These are phyloP conservation scores for Scytalopus superciliaris DNA, from an alignment of 2,113 vertebrate genomes.

Conservation along the genomic window DNA sequence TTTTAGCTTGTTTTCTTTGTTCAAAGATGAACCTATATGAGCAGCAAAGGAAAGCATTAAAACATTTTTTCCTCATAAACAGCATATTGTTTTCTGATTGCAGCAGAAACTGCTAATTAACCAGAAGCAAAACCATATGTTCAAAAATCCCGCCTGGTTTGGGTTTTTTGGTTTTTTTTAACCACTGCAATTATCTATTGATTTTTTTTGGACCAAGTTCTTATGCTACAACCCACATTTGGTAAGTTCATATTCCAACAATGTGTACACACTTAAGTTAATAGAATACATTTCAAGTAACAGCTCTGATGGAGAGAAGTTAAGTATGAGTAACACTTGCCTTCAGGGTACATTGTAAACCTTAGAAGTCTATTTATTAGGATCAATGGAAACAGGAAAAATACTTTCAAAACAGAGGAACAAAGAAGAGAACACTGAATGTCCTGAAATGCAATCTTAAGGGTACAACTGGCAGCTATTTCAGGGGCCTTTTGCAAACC, in stretches of 20 bases:
- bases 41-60: background rate
- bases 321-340: background rate
- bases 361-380: background rate
- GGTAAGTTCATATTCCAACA: background rate
- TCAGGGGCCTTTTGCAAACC: background rate
- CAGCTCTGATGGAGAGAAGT: background rate
- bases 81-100: background rate
- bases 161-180: background rate
- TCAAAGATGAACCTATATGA: background rate
- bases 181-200: background rate
- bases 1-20: background rate
- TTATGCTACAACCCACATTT: background rate
- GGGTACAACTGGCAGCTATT: background rate
- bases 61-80: background rate
- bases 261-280: background rate
- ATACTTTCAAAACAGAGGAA: background rate
- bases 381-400: background rate
- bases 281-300: background rate
- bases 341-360: background rate
- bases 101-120: slow-evolving; percentile 25
- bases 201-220: background rate
- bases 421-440: background rate
- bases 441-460: background rate
- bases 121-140: slow-evolving; percentile 6
- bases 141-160: background rate